Base-by-base conservation (phyloP, 2,113 vertebrate genomes). In the Indri indri region DNA sequence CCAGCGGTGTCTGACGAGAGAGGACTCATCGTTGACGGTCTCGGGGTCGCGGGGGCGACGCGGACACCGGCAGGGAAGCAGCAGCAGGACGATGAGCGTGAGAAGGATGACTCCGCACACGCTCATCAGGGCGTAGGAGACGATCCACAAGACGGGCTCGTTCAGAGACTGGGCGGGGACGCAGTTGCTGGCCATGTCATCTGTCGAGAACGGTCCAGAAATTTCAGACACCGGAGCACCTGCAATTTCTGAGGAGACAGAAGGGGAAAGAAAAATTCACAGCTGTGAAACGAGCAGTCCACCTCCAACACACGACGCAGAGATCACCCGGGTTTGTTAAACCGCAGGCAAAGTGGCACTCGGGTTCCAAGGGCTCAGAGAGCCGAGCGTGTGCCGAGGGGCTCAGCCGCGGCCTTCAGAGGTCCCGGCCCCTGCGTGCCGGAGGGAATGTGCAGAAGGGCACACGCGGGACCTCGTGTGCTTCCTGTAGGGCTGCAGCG, bases 1-100 rank as follows among this genome's bases (percentile, higher is more conserved):
- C 99, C 99, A 99, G 42, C 99, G 99, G 90, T 99, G 99, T 37
- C 99, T 99, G 61, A 99, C 99, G 6, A 99, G 99, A 0, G 99
- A 99, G 22, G 99, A 99, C 96, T 99, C 99, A 0, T 99, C 99
- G 0, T 99, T 99, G 88, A 99, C 99, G 57, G 99, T 99, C 13
- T 99, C 99, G 0, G 97, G 98, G 87, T 98, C 95, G 0, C 98
- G 98, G 82, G 98, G 95, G 82, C 23, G 79, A 20, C 94, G 97
- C 47, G 96, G 98, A 74, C 98, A 98, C 37, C 96, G 98, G 5
- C 97, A 96, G 0, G 99, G 99, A 84, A 99, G 92, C 2, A 99
- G 97, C 77, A 99, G 99, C 94, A 99, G 97, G 61, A 99, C 52
- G 79, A 99, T 71, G 32, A 99, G 98, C 12, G 99, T 42, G 4